Conservation (phyloP, 2,113 vertebrate species). For the Epinephelus cyanopodus region DNA sequence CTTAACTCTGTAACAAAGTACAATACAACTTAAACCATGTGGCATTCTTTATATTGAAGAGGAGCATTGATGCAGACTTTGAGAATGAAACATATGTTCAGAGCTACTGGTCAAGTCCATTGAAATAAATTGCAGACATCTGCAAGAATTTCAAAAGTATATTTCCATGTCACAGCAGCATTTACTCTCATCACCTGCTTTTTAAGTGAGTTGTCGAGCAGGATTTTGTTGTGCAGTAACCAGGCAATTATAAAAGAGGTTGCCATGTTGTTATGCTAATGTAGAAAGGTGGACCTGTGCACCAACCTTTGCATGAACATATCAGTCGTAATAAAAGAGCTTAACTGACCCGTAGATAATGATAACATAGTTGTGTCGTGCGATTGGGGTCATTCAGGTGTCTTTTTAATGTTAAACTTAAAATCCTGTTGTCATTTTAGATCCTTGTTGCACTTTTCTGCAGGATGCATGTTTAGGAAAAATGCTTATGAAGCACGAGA, state of each 20-base stretch:
- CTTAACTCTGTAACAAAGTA: neutral
- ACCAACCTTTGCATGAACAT: neutral
- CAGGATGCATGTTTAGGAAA: neutral
- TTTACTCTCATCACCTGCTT: neutral
- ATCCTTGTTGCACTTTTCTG: neutral
- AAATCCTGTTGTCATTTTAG: neutral
- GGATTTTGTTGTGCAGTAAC: slow-evolving; percentile 25
- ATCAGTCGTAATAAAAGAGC: neutral
- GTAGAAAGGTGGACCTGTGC: neutral
- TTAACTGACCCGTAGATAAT: neutral
- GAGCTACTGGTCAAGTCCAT: neutral
- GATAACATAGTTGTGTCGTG: neutral
- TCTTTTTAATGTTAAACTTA: neutral
- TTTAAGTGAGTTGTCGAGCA: neutral
- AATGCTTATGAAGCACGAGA: neutral
- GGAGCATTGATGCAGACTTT: neutral
- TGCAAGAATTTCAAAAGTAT: neutral
- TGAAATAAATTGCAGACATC: neutral
- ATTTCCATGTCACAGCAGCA: neutral
- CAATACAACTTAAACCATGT: neutral
- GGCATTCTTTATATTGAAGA: neutral
- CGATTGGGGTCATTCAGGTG: neutral
- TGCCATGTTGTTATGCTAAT: slow-evolving; percentile 5
- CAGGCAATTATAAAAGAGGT: slow-evolving; percentile 3
- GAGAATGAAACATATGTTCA: neutral